Evolutionary conservation across 2,113 vertebrate species (phyloP).

Genomic region (Emydocephalus ijimae): DNA sequence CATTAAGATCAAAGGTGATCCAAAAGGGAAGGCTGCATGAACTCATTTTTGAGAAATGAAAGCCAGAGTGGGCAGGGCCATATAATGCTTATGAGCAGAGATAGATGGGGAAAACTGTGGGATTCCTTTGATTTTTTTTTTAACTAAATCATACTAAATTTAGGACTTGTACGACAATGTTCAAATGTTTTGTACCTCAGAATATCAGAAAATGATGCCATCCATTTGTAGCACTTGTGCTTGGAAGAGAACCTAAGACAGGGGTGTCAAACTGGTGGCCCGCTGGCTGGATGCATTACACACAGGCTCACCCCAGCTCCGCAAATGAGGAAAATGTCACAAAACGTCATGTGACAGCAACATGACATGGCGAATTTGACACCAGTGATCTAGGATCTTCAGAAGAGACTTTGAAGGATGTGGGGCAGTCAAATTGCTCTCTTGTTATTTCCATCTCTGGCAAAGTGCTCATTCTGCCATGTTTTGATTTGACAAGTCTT

Average conservation of each 20-base stretch:
- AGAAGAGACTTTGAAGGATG: neutral
- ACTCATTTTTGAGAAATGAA: neutral
- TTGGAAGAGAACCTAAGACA: neutral
- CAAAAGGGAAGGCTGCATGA: neutral
- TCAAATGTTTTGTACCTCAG: neutral
- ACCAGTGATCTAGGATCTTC: neutral
- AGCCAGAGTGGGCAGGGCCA: neutral
- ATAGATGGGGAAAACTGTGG: neutral
- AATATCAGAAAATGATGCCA: neutral
- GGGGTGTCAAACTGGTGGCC: too few species aligned
- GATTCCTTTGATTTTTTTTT: neutral
- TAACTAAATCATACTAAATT: neutral
- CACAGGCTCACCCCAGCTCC: too few species aligned
- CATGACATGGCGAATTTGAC: too few species aligned
- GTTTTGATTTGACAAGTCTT: neutral
- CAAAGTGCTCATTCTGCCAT: neutral
- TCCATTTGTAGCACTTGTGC: neutral
- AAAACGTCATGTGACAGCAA: too few species aligned
- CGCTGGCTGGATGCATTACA: too few species aligned
- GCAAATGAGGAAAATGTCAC: too few species aligned
- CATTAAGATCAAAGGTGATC: neutral
- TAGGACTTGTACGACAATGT: neutral
- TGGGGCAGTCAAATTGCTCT: neutral
- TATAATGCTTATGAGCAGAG: neutral
- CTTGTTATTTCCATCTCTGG: neutral